Base-by-base conservation (phyloP, 92 coral and sea anemone species). In the Chrysogorgia sp. region DNA sequence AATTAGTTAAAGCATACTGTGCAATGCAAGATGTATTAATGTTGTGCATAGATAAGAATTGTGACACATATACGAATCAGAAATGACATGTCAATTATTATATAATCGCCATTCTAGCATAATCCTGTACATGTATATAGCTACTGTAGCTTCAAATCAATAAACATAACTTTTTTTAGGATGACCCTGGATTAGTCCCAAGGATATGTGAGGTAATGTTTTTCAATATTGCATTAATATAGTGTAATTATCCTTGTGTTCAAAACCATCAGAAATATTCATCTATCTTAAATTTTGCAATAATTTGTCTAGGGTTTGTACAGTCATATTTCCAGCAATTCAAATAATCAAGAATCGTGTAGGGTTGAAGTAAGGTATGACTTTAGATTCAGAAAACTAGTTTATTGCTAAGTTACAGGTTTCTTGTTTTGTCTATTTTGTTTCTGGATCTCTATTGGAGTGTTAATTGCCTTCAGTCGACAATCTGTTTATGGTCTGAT, bases 281-380 rank as follows among this genome's bases (percentile, higher is more conserved):
- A n/a, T n/a, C n/a, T n/a, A n/a, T 53, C 22, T 55, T 33, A 0
- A 19, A 21, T 59, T 22, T 65, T 47, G 47, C 5, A 4, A 21
- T 33, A 3, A 1, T 24, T 10, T 47, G 79, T 80, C 7, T 50
- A 93, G 98, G 98, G 97, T 35, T 74, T 93, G 35, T 93, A 89
- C 63, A 66, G 72, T 57, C 92, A 93, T 63, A 86, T 89, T 34
- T 59, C 88, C 25, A 65, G 83, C 75, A 91, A 91, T 83, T 83
- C 98, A 30, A 86, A 90, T 33, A 79, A 82, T 20, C 87, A 85
- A 50, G 86, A 89, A 53, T 91, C 98, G 55, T 93, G 91, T 63
- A 81, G 98, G 78, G 89, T 92, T 37, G 98, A 93, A 84, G 97
- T 93, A 34, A 93, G 98, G 98, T 93, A 84, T 40, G 58, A 34